These are phyloP conservation scores for Perca flavescens DNA, from an alignment of 2,113 vertebrate genomes.

Conservation along the genomic window DNA sequence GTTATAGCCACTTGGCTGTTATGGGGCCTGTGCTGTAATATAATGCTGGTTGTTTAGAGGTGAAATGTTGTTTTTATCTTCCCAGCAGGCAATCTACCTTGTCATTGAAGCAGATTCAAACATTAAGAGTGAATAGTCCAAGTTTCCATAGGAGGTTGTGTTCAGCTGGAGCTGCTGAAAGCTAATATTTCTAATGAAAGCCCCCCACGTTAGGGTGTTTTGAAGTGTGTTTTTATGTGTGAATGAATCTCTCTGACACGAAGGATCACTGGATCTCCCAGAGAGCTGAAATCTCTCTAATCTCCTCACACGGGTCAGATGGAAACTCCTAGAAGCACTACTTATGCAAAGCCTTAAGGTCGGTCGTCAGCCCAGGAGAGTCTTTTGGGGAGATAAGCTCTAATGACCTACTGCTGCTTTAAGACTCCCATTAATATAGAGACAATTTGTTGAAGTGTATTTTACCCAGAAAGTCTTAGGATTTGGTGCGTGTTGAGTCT, in stretches of 20 bases:
- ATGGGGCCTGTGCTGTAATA: constrained; percentile 22
- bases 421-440: neutral
- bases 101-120: neutral
- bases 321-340: constrained; percentile 49
- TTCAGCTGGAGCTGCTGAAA: neutral
- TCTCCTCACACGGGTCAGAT: constrained; percentile 60
- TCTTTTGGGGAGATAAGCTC: constrained; percentile 31
- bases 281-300: constrained; percentile 58
- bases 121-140: neutral
- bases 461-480: neutral
- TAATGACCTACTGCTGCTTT: constrained; percentile 26
- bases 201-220: constrained; percentile 20
- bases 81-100: neutral
- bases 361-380: constrained; percentile 20
- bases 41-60: constrained; percentile 11
- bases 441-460: neutral
- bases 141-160: neutral
- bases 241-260: constrained; percentile 29
- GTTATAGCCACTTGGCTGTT: constrained; percentile 26
- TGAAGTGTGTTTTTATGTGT: constrained; percentile 27
- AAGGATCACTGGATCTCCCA: constrained; percentile 47
- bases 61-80: constrained; percentile 4
- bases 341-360: constrained; percentile 44
- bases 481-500: neutral
- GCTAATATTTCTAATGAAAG: neutral